Evolutionary conservation across 2,888 invertebrate genomes (phyloP), one percentile per base, ranked within the genome.

Genomic region (Lomographa bimaculata): DNA sequence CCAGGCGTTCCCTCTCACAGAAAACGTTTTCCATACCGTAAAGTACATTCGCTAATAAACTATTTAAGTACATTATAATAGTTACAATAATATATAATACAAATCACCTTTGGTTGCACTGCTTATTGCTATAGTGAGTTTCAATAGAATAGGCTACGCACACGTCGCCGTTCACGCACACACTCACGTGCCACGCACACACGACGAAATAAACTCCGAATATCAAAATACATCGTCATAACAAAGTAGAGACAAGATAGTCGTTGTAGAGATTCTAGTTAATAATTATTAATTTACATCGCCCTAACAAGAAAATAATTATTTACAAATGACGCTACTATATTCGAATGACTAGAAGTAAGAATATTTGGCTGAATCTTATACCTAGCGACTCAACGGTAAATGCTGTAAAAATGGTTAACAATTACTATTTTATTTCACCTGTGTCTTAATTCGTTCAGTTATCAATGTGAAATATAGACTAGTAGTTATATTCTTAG

Each of bases 371-470:
- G 60, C 57, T 54, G 53, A 53, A 47, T 56, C 56, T 60, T 61
- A 60, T 11, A n/a, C 27, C 8, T 14, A 36, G 17, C 20, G 10
- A 12, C 23, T 16, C 17, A 21, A 23, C 20, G 1, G 34, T 43
- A 36, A 34, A 36, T 23, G 32, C 16, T 11, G 23, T 57, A 58
- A 57, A 68, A 54, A 51, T 55, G 53, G 54, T 53, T 60, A 56
- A 60, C 49, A 57, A 63, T 64, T 55, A 46, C 50, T 64, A 64
- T 62, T 47, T 62, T 64, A 57, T 56, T 70, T 71, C 42, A 80
- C 81, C 80, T 80, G 82, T 80, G 59, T 66, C 64, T 64, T 80
- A 83, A 83, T 83, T 83, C 83, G 83, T 82, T 81, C 60, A 64
- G 77, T 79, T 79, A 63, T 54, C 51, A 38, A 56, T 46, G 35